A percentile compares a stretch with the other conserved stretches of the same genome.
phyloP scores from a whole-genome alignment of 1,140 invertebrate species.

The Euwallacea similis region DNA sequence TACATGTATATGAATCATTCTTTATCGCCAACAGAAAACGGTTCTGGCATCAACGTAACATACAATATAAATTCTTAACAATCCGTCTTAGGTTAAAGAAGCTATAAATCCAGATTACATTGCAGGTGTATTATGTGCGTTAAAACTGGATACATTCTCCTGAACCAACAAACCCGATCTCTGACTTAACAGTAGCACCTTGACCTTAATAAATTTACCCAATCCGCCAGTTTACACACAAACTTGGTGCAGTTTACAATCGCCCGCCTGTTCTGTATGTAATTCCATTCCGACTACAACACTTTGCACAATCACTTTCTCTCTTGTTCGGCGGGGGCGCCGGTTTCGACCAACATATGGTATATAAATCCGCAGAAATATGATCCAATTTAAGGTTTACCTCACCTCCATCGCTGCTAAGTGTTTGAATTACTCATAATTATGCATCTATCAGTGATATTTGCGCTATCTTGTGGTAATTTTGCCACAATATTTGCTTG shows the following conservation, averaged over 20 bases:
- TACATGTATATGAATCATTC: no score
- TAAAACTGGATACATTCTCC: no score
- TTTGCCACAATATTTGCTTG: neutral
- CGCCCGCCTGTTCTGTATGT: neutral
- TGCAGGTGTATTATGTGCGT: no score
- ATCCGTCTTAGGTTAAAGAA: no score
- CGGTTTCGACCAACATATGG: constrained; percentile 18
- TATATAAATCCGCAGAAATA: constrained; percentile 10
- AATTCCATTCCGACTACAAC: constrained; percentile 16
- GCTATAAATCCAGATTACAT: no score
- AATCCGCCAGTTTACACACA: neutral
- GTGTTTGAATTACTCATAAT: neutral
- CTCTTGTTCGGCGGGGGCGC: constrained; percentile 21
- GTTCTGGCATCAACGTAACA: no score
- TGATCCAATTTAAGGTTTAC: constrained; percentile 6
- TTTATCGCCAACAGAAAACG: no score
- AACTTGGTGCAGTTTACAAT: constrained; percentile 16
- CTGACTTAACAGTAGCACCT: no score
- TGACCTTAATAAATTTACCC: neutral
- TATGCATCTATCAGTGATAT: neutral
- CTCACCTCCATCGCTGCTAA: neutral
- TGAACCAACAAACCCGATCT: no score
- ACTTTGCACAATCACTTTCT: constrained; percentile 31
- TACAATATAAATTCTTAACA: no score
- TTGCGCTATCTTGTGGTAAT: neutral